Percentiles rank a stretch among this genome's conserved stretches.
phyloP scores from a whole-genome alignment of 2,888 invertebrate species.

The Dione juno region DNA sequence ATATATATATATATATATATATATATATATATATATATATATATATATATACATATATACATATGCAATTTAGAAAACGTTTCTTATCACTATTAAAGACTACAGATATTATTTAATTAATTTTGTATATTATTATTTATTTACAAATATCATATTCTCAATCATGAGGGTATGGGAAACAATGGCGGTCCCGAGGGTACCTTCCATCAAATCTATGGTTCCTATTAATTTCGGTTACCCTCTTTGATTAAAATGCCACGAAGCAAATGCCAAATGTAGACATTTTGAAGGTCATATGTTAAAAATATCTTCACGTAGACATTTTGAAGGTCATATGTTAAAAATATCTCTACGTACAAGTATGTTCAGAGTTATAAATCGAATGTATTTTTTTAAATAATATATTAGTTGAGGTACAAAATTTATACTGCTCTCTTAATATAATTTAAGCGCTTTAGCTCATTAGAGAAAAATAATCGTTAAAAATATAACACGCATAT shows the following conservation, averaged over 20 bases:
- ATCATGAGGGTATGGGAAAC: slow-evolving; percentile 30
- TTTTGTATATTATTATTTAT: neutral
- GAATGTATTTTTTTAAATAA: no score
- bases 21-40: no score
- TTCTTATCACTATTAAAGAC: neutral
- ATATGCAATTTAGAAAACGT: no score
- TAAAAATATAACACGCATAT: no score
- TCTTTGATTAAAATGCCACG: slow-evolving; percentile 68
- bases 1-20: no score
- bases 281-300: slow-evolving; percentile 25
- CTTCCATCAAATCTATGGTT: slow-evolving; percentile 50
- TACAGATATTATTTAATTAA: neutral
- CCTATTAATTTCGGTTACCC: slow-evolving; percentile 45
- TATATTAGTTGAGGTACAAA: no score
- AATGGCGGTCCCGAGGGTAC: slow-evolving; percentile 47
- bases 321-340: slow-evolving; percentile 26
- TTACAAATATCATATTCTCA: slow-evolving; percentile 20
- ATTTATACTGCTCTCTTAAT: no score
- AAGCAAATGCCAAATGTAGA: slow-evolving; percentile 50
- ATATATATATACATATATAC: no score
- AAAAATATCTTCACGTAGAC: slow-evolving; percentile 8
- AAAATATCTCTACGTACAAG: neutral
- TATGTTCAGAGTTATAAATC: neutral
- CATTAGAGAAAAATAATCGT: no score
- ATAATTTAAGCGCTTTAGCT: no score